These are phyloP conservation scores for Melinopterus prodromus DNA, from an alignment of 2,888 invertebrate species.

Conservation along the genomic window DNA sequence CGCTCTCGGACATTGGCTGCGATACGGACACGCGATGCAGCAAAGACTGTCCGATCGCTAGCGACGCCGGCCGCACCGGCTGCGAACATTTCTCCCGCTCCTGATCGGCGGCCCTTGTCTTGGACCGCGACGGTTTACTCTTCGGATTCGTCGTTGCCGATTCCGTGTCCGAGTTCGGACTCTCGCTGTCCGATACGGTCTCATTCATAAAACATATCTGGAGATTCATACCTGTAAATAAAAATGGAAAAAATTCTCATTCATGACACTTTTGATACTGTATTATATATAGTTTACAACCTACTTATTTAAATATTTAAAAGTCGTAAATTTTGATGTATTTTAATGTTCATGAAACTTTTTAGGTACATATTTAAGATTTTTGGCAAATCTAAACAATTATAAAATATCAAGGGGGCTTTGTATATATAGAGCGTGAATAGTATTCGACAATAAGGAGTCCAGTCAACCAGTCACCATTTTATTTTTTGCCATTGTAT, in stretches of 20 bases:
- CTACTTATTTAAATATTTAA: no score
- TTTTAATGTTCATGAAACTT: no score
- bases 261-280: background rate
- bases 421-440: no score
- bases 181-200: slow-evolving; percentile 84
- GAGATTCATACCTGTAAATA: slow-evolving; percentile 81
- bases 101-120: slow-evolving; percentile 32
- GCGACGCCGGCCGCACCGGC: slow-evolving; percentile 54
- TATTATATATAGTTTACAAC: no score
- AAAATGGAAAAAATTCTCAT: slow-evolving; percentile 12
- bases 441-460: no score
- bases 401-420: no score
- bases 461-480: no score
- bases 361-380: no score
- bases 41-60: slow-evolving; percentile 60
- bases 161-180: slow-evolving; percentile 78
- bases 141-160: slow-evolving; percentile 58
- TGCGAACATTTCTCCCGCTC: slow-evolving; percentile 38
- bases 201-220: slow-evolving; percentile 98
- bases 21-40: slow-evolving; percentile 57
- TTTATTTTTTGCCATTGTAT: no score
- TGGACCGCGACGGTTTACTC: slow-evolving; percentile 51
- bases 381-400: no score
- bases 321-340: no score
- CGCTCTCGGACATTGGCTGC: slow-evolving; percentile 69